Base-by-base conservation (phyloP, 2,113 vertebrate genomes). In the Rhabdomys dilectus region DNA sequence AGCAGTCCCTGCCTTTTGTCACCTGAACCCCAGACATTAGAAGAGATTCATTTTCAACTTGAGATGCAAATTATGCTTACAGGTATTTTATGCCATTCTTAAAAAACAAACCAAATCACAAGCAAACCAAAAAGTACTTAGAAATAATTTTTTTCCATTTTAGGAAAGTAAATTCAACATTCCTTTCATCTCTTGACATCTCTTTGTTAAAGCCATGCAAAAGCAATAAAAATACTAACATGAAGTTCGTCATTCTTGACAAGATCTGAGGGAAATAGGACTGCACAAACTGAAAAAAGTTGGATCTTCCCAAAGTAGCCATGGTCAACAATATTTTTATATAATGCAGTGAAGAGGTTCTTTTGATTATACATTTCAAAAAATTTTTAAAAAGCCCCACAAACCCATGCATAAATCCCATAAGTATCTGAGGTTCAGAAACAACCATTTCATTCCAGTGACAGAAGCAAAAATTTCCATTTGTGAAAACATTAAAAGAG, bases 11-110 rank as follows among this genome's bases (percentile, higher is more conserved):
- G 11, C 7, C 39, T 86, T 86, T 88, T 8, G 56, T 90, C 11
- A 68, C 73, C 58, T 19, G 6, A 75, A 29, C 3, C 53, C 72
- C 73, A 87, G 1, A 64, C 5, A 45, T 84, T 13, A 64, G 42
- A 95, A 95, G 4, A 91, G 75, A 68, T 76, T 93, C 2, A 45
- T 91, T 94, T 91, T 92, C 16, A 72, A 34, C 12, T 58, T 93
- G 36, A 75, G 24, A 39, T 80, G 75, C n/a, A 89, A 53, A 88
- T 84, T 16, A 80, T 9, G 68, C 7, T 53, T 73, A 66, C 36
- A 36, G 9, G 56, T 36, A 91, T 89, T 86, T 89, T 88, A 13
- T 51, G 24, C 22, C 4, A 45, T 36, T 22, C 1, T 77, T 68
- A 5, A 68, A 66, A 86, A 68, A 22, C 45, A 48, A 86, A 68